Evolutionary conservation across 2,113 vertebrate genomes (phyloP), one percentile per base, ranked within the genome.

Genomic region (Eurypyga helias): DNA sequence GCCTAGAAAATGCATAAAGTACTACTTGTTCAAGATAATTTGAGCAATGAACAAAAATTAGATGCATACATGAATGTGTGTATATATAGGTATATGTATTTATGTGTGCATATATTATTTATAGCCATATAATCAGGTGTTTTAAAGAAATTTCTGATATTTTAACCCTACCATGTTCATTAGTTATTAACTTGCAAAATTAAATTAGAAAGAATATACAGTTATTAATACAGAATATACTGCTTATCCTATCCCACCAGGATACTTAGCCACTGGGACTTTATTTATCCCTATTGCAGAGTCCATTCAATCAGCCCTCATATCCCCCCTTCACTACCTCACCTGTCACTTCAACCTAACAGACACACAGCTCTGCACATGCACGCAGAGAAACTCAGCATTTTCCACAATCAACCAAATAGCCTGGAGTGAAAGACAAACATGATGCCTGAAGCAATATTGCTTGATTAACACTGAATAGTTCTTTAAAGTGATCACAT

Each of bases 391-490:
- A 96, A 94, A 92, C 64, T 88, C 75, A 64, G 67, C 55, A 73
- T 96, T 95, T 94, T 90, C 87, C 24, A 5, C 76, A 76, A 86
- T 89, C 94, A 97, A 61, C 84, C 76, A 95, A 97, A 97, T 93
- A 96, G 91, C 94, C 93, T 96, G 95, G 97, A 98, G 95, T 95
- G 80, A 97, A 97, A 97, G 95, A 93, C 92, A 97, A 98, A 98
- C 97, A 98, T 3, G 73, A 90, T 33, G 97, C 98, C 97, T 97
- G 90, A 91, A 97, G 98, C 97, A 87, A 93, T 93, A 94, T 89
- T 94, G 89, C 96, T 97, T 97, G 97, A 97, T 98, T 98, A 98
- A 94, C 95, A 92, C 90, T 79, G 90, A 97, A 91, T 49, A 70
- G 87, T 95, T 78, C 96, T 98, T 97, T 98, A 94, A 97, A 98